Conservation (phyloP, 2,888 invertebrate species). For the Plutella xylostella region DNA sequence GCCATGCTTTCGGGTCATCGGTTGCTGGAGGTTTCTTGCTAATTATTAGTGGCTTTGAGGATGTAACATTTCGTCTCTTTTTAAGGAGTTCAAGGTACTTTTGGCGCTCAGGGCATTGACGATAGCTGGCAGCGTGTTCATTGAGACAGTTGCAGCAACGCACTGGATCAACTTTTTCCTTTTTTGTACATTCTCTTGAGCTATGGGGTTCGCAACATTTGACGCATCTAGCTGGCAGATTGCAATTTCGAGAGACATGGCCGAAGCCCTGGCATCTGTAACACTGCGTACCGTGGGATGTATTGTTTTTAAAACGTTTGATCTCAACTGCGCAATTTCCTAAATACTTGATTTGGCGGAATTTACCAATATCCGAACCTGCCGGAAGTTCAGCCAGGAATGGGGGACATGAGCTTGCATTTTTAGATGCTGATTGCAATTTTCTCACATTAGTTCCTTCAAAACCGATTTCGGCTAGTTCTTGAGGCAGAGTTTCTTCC, state of each 20-base stretch:
- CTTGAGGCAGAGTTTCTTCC: not conserved
- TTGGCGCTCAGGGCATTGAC: not conserved
- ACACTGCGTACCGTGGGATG: constrained; percentile 14
- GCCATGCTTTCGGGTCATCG: not conserved
- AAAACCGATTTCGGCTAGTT: not conserved
- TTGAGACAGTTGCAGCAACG: not conserved
- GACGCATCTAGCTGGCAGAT: constrained; percentile 13
- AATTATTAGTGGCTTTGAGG: not conserved
- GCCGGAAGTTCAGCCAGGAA: constrained; percentile 25
- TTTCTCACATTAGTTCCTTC: not conserved
- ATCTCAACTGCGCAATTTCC: constrained; percentile 14
- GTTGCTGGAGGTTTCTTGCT: not conserved
- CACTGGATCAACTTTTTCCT: not conserved
- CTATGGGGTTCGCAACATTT: constrained; percentile 12
- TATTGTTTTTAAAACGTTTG: constrained; percentile 5
- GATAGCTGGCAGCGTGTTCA: not conserved
- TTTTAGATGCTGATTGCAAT: not conserved
- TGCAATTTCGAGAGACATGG: constrained; percentile 16
- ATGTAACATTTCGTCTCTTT: not conserved
- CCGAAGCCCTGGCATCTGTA: constrained; percentile 17
- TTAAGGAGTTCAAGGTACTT: not conserved
- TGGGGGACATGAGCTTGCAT: constrained; percentile 31
- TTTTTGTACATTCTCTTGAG: constrained; percentile 12
- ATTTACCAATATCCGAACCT: constrained; percentile 20
- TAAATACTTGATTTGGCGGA: constrained; percentile 14